Percentiles rank a stretch among this genome's conserved stretches.
Evolutionary conservation across 2,888 invertebrate species (phyloP).

Genomic region (Nomada ferruginata): DNA sequence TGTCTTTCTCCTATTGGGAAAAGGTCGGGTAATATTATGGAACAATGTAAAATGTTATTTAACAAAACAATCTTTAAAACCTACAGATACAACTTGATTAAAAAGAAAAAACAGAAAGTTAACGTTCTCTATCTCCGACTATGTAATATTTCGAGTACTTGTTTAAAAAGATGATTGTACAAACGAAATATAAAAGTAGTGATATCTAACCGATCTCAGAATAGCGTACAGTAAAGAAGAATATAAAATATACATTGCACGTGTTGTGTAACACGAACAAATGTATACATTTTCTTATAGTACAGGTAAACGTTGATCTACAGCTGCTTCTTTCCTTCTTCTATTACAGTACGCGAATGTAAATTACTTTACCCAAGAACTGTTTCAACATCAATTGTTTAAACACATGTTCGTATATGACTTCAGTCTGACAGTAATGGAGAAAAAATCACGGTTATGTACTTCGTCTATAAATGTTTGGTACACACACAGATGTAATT

Average conservation of each 20-base stretch:
- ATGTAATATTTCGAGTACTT: background rate
- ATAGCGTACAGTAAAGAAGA: background rate
- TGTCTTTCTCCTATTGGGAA: constrained; percentile 72
- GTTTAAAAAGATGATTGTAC: too few relatives aligned
- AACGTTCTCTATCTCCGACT: constrained; percentile 29
- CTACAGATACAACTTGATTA: constrained; percentile 6
- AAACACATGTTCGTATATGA: background rate
- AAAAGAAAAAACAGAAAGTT: constrained; percentile 32
- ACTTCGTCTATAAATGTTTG: background rate
- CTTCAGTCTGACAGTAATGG: background rate
- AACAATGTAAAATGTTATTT: constrained; percentile 25
- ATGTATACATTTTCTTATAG: too few relatives aligned
- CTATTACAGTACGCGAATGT: too few relatives aligned
- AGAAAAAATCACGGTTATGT: background rate
- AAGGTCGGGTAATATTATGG: constrained; percentile 57
- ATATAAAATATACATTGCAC: too few relatives aligned
- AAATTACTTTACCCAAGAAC: too few relatives aligned
- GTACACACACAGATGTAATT: background rate
- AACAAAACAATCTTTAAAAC: constrained; percentile 6
- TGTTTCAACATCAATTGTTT: too few relatives aligned
- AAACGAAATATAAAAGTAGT: background rate
- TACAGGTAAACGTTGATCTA: too few relatives aligned
- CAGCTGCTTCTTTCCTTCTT: too few relatives aligned
- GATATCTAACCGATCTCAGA: background rate
- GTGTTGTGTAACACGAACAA: too few relatives aligned